These are phyloP conservation scores for Amphiprion percula DNA, from an alignment of 2,113 vertebrate genomes.

Conservation along the genomic window DNA sequence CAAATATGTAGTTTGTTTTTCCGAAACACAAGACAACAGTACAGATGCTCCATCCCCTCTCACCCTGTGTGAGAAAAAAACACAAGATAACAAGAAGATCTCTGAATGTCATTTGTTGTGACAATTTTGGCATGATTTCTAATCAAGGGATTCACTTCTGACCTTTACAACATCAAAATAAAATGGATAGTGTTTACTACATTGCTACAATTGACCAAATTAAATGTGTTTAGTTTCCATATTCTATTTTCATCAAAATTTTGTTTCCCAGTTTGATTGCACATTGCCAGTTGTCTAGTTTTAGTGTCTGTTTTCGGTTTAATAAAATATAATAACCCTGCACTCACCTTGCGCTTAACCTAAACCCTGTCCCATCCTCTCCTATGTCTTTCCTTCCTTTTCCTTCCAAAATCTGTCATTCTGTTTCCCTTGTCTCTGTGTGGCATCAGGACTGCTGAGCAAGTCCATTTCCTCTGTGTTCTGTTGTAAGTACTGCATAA, in stretches of 20 bases:
- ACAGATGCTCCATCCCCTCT: neutral
- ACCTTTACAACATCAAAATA: neutral
- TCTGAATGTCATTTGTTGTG: neutral
- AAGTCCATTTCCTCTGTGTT: constrained; percentile 98
- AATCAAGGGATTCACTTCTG: neutral
- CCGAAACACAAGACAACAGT: neutral
- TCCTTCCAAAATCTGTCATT: constrained; percentile 46
- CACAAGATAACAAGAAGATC: neutral
- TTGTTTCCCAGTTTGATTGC: neutral
- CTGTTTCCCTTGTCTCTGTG: constrained; percentile 68
- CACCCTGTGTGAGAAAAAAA: neutral
- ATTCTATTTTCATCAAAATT: neutral
- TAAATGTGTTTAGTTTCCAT: neutral
- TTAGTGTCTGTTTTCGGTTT: constrained; percentile 19
- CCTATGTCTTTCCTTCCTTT: constrained; percentile 55
- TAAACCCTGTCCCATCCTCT: constrained; percentile 72
- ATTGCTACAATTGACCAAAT: neutral
- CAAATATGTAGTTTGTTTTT: neutral
- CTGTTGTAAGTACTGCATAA: constrained; percentile 92
- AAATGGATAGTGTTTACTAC: neutral
- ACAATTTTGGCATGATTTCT: too few species aligned
- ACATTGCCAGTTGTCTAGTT: neutral
- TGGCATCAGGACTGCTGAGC: constrained; percentile 94
- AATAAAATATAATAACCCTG: constrained; percentile 33
- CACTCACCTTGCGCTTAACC: constrained; percentile 48